Evolutionary conservation across 2,113 vertebrate species (phyloP), one percentile per base, ranked within the genome.

Genomic region (Gobius niger): DNA sequence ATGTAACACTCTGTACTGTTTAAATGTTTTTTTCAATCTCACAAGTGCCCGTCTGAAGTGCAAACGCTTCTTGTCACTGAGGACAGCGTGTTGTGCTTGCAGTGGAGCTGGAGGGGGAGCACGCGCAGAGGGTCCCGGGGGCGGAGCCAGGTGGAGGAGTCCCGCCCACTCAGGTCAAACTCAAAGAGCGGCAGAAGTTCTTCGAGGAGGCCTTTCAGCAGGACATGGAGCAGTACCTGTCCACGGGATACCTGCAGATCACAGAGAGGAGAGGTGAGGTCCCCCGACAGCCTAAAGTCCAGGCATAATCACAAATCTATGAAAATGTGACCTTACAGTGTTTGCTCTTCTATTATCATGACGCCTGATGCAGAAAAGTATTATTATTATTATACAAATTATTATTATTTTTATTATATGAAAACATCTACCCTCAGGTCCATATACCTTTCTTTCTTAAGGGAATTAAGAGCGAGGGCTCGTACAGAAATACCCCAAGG

Each of bases 121-220:
- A 96, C n/a, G 76, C 92, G 4, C 95, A 95, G 92, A 94, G 94
- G 77, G 95, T 94, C 18, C 88, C 93, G 4, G 96, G 96, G 10
- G 91, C 93, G 64, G 98, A 98, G 60, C 93, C 94, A 40, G 91
- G 90, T 15, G 95, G 94, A 67, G 95, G 94, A 67, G 94, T 78
- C n/a, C 72, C 68, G 1, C 61, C 78, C 5, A 65, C 86, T 14
- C 91, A 97, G 79, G 87, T 94, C 86, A 98, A 97, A 89, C 91
- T 97, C 66, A 98, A 96, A 82, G 98, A 99, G 46, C 92, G 96
- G 49, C 97, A 99, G 91, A 98, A 96, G 91, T 96, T 96, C 83
- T 98, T 99, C 44, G 98, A 99, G 88, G 98, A 99, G 81, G 95
- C 96, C 49, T 99, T 98, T 82, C 98, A 99, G 89, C 97, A 99